Base-by-base conservation (phyloP, 1,140 invertebrate genomes). In the Trichomalopsis sarcophagae region DNA sequence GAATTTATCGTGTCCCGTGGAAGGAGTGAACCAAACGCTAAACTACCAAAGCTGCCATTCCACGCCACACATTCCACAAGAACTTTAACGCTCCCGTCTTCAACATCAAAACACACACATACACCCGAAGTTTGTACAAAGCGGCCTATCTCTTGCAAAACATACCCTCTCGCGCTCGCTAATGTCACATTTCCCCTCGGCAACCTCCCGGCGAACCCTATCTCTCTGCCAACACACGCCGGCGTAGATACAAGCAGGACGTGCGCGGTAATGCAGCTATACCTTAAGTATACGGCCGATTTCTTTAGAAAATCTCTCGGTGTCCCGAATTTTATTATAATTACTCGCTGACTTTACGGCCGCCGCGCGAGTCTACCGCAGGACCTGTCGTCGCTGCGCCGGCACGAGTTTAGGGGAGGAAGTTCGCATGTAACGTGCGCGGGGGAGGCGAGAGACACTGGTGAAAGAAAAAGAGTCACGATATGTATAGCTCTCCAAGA, bases 261-360 rank as follows among this genome's bases (percentile, higher is more conserved):
- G 17, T n/a, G 6, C 55, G 55, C 55, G 55, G 55, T 62, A 62
- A 62, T 62, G 55, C n/a, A n/a, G 2, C 17, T 62, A 62, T n/a
- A 17, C 21, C 4, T 62, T 62, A 62, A 0, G 17, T 62, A 62
- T 62, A 7, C 55, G 14, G 6, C 21, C 21, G 21, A 62, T 62
- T 62, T 62, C 55, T 62, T 62, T 62, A n/a, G 10, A 44, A 62
- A 62, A 62, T 62, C 55, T 3, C 55, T 4, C 21, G 17, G 30
- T 33, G 50, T 11, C 73, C 74, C 73, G 11, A 75, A 82, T 82
- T 75, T 76, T 75, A 82, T 73, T 82, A 75, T 66, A 75, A 74
- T 82, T 82, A 82, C 69, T 10, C 17, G 47, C 44, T 9, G 17
- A 33, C 5, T 62, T n/a, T 62, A 50, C 30, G 44, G 36, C 47